Evolutionary conservation across 2,113 vertebrate genomes (phyloP).

Genomic region (Nothoprocta perdicaria): DNA sequence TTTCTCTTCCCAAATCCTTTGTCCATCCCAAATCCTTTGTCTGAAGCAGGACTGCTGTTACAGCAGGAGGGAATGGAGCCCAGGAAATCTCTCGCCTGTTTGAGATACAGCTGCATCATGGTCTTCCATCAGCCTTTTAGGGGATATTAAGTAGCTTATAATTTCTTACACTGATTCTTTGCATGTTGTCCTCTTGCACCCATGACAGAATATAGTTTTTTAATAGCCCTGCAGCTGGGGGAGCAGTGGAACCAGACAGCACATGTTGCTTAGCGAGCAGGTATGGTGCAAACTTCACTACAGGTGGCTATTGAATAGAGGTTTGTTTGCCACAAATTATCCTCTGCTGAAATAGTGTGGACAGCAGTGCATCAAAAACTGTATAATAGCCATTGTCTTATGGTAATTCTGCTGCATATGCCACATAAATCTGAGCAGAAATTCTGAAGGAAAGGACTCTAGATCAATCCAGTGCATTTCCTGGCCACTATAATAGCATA

Average conservation of each 20-base stretch:
- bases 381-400: too few species aligned
- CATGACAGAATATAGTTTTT: background rate
- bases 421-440: background rate
- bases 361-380: rapidly evolving
- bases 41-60: background rate
- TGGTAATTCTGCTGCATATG: background rate
- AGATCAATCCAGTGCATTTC: background rate
- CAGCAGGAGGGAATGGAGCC: background rate
- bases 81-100: background rate
- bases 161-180: background rate
- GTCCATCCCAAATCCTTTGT: background rate
- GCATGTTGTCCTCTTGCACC: background rate
- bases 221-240: background rate
- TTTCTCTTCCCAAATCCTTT: background rate
- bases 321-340: background rate
- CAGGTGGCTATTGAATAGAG: background rate
- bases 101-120: background rate
- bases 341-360: background rate
- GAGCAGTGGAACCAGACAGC: background rate
- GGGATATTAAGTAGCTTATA: background rate
- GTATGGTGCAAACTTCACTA: background rate
- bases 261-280: background rate
- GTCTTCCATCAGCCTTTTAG: background rate
- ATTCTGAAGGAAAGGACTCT: background rate
- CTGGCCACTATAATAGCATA: background rate